Conservation (phyloP, 1,140 invertebrate species). For the Drosophila kurseongensis region DNA sequence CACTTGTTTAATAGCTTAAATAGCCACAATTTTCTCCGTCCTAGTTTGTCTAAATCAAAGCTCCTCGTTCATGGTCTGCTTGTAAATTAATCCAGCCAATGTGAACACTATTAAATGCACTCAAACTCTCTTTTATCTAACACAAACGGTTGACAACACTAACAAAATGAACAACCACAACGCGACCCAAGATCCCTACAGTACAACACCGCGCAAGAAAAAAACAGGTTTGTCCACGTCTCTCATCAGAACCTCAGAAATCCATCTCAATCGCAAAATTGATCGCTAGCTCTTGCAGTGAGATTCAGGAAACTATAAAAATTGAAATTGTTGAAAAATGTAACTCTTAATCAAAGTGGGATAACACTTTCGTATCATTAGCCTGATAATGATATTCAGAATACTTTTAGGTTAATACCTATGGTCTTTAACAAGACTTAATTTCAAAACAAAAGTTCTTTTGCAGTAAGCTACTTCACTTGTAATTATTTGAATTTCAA, state of each 20-base stretch:
- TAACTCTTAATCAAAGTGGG: not conserved
- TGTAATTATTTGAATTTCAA: not conserved
- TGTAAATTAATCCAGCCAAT: constrained; percentile 36
- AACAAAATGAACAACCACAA: constrained; percentile 55
- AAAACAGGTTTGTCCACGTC: constrained; percentile 78
- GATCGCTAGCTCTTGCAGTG: constrained; percentile 8
- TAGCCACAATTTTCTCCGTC: constrained; percentile 28
- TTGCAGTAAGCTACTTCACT: not conserved
- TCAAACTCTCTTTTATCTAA: constrained; percentile 69
- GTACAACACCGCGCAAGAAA: constrained; percentile 83
- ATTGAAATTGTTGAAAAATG: not conserved
- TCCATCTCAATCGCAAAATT: constrained; percentile 32
- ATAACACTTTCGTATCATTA: too few species aligned
- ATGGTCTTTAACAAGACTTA: too few species aligned
- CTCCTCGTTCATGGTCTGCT: constrained; percentile 54
- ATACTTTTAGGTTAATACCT: too few species aligned
- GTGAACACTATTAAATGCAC: constrained; percentile 77
- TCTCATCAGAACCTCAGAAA: constrained; percentile 45
- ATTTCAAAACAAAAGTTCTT: not conserved
- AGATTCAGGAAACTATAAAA: not conserved
- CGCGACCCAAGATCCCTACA: constrained; percentile 80
- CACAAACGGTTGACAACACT: constrained; percentile 46
- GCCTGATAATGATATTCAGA: too few species aligned
- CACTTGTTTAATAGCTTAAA: constrained; percentile 29
- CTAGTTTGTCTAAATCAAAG: constrained; percentile 30